These are phyloP conservation scores for Apis laboriosa DNA, from an alignment of 1,140 invertebrate species.

Conservation along the genomic window DNA sequence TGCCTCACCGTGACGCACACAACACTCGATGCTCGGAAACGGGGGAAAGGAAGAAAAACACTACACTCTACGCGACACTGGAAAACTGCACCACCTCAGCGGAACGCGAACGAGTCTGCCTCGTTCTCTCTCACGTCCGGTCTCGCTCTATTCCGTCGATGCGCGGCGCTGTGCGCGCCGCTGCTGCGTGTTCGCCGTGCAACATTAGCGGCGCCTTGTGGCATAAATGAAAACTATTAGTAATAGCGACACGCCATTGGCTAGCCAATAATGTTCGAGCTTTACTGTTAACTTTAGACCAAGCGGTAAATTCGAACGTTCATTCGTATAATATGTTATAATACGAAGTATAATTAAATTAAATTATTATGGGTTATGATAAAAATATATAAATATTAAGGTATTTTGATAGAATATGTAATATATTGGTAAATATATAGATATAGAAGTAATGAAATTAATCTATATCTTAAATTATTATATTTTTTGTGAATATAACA, in stretches of 20 bases:
- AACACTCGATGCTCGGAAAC: conserved; percentile 64
- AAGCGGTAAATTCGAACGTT: conserved; percentile 19
- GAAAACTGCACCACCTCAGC: conserved; percentile 72
- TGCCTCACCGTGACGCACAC: conserved; percentile 70
- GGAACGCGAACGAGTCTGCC: conserved; percentile 71
- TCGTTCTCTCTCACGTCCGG: conserved; percentile 60
- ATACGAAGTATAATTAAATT: not conserved
- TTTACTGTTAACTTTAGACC: not conserved
- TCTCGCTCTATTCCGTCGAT: conserved; percentile 63
- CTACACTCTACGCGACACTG: conserved; percentile 75
- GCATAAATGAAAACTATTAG: not conserved
- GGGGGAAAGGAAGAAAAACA: conserved; percentile 67
- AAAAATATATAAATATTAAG: too few relatives aligned
- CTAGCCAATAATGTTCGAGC: conserved; percentile 8
- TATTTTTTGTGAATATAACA: too few relatives aligned
- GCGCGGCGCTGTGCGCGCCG: conserved; percentile 66
- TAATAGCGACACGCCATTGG: not conserved
- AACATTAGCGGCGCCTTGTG: conserved; percentile 36
- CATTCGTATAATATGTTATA: not conserved
- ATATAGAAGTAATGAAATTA: not conserved
- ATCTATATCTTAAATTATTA: not conserved
- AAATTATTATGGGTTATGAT: not conserved
- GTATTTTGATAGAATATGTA: not conserved
- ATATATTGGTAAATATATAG: not conserved
- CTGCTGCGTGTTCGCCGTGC: conserved; percentile 52